Conservation (phyloP, 2,113 vertebrate genomes). For the Cricetomys ansorgei region DNA sequence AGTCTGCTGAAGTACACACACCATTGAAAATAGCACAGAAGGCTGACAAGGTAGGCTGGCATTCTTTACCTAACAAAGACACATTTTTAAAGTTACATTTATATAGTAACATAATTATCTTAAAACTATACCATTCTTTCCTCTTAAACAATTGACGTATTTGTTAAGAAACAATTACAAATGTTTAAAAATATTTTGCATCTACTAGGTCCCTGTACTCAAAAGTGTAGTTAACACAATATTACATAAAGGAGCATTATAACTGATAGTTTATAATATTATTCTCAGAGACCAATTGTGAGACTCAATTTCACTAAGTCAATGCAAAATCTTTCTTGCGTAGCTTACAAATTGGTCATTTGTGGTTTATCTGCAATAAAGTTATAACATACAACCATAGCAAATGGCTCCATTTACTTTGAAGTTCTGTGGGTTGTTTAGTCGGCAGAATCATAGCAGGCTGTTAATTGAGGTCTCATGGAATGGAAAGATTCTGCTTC, state of each 20-base stretch:
- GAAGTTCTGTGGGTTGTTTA: constrained; percentile 27
- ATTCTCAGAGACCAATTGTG: constrained; percentile 12
- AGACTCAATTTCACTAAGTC: background rate
- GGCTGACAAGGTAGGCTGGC: background rate
- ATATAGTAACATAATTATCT: constrained; percentile 6
- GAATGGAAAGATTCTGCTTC: constrained; percentile 30
- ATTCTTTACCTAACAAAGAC: background rate
- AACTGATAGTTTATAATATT: background rate
- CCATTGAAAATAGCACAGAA: constrained; percentile 51
- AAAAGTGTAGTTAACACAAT: background rate
- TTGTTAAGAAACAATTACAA: background rate
- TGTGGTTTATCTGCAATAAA: constrained; percentile 28
- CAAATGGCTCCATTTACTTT: constrained; percentile 22
- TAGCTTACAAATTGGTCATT: constrained; percentile 72
- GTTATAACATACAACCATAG: constrained; percentile 3
- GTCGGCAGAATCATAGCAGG: background rate
- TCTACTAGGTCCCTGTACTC: background rate
- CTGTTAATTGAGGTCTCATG: constrained; percentile 37
- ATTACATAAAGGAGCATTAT: constrained; percentile 45
- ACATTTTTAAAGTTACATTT: background rate
- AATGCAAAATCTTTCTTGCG: constrained; percentile 60
- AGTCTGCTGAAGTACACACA: constrained; percentile 62
- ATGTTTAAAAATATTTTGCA: constrained; percentile 5
- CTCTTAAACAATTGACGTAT: constrained; percentile 31
- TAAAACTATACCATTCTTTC: background rate